These are phyloP conservation scores for Hipparchia semele DNA, from an alignment of 2,888 invertebrate species.

Conservation along the genomic window DNA sequence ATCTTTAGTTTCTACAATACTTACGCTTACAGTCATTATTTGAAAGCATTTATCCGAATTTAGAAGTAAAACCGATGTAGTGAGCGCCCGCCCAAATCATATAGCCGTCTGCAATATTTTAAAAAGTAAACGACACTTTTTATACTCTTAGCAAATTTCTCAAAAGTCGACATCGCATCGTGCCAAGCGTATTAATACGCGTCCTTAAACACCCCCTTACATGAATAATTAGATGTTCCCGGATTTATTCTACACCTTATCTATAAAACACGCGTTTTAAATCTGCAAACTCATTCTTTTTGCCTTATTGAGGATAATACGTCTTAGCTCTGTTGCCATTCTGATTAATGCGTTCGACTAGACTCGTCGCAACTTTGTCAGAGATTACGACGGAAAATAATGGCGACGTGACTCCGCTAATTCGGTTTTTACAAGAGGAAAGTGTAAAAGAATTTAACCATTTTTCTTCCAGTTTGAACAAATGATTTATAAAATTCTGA, in stretches of 20 bases:
- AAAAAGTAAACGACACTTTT: constrained; percentile 69
- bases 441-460: constrained; percentile 27
- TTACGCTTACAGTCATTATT: background rate
- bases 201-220: constrained; percentile 78
- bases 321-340: constrained; percentile 73
- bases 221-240: constrained; percentile 81
- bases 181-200: constrained; percentile 72
- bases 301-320: constrained; percentile 81
- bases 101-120: constrained; percentile 68
- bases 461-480: constrained; percentile 29
- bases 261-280: constrained; percentile 79
- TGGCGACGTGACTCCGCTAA: constrained; percentile 78
- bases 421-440: constrained; percentile 57
- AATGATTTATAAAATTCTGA: constrained; percentile 26
- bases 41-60: constrained; percentile 1
- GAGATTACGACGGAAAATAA: constrained; percentile 79
- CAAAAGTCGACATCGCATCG: constrained; percentile 56
- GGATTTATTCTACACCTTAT: constrained; percentile 74
- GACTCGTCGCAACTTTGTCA: constrained; percentile 75
- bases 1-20: background rate
- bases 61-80: background rate
- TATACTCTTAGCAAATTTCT: constrained; percentile 69
- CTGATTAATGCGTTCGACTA: constrained; percentile 79
- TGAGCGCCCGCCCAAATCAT: constrained; percentile 71
- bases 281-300: constrained; percentile 80